These are phyloP conservation scores for Pyrrhosoma nymphula DNA, from an alignment of 2,888 invertebrate genomes.

Conservation along the genomic window DNA sequence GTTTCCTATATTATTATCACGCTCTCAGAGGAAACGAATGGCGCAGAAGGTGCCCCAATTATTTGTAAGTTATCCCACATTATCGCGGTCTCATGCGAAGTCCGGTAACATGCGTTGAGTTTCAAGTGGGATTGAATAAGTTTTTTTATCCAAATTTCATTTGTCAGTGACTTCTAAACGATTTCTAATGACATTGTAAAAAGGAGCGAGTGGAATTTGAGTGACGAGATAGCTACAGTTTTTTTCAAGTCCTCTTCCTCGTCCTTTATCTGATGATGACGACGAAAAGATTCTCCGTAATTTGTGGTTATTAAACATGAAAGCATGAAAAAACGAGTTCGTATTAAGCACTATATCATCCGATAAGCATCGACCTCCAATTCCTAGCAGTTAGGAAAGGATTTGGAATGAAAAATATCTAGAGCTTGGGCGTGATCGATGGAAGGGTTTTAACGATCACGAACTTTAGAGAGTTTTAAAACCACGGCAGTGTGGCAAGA, in stretches of 20 bases:
- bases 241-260: not conserved
- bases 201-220: not conserved
- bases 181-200: not conserved
- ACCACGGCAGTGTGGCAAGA: slow-evolving; percentile 1
- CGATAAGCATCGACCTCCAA: slow-evolving; percentile 8
- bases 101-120: not conserved
- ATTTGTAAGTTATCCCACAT: not conserved
- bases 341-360: slow-evolving; percentile 30
- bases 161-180: not conserved
- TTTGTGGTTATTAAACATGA: slow-evolving; percentile 31
- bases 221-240: not conserved
- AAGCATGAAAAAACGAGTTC: not conserved
- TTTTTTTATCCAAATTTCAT: not conserved
- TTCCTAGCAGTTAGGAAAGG: not conserved
- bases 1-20: not conserved
- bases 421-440: slow-evolving; percentile 23
- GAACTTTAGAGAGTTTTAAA: slow-evolving; percentile 13
- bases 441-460: slow-evolving; percentile 37
- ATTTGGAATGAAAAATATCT: not conserved
- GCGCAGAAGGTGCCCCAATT: not conserved
- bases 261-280: not conserved
- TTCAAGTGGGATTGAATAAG: not conserved
- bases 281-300: not conserved
- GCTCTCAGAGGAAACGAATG: not conserved
- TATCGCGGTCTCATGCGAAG: not conserved